phyloP scores from a whole-genome alignment of 2,888 invertebrate species.

The Chrysolina americana region DNA sequence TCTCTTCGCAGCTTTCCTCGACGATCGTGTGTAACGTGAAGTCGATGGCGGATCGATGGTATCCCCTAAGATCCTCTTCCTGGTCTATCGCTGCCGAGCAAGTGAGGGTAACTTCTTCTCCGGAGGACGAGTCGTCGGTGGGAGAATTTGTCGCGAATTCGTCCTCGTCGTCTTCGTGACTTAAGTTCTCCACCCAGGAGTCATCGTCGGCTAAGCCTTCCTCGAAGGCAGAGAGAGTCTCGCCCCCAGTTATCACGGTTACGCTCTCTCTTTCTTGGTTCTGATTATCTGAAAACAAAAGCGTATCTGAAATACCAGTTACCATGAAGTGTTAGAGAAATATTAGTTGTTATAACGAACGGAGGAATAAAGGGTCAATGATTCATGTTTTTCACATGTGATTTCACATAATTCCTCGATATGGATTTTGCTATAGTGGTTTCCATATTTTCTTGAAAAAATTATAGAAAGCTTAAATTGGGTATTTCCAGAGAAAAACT shows the following conservation, averaged over 20 bases:
- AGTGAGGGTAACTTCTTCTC: conserved; percentile 76
- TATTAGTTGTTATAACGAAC: conserved; percentile 1
- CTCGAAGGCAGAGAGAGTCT: conserved; percentile 83
- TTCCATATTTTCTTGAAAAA: too few relatives aligned
- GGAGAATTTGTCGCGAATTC: conserved; percentile 73
- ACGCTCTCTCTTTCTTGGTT: conserved; percentile 71
- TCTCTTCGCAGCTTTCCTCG: conserved; percentile 95
- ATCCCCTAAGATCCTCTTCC: conserved; percentile 87
- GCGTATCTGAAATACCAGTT: conserved; percentile 46
- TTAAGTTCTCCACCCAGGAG: conserved; percentile 92
- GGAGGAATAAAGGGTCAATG: conserved; percentile 6
- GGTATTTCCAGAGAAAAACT: too few relatives aligned
- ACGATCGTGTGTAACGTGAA: conserved; percentile 94
- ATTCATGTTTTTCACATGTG: not conserved
- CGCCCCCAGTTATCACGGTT: conserved; percentile 79
- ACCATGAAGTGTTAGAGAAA: conserved; percentile 29
- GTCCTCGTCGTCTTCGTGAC: conserved; percentile 81
- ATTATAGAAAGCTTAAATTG: too few relatives aligned
- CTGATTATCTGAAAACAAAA: conserved; percentile 59
- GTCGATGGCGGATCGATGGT: conserved; percentile 86
- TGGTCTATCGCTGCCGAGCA: conserved; percentile 76
- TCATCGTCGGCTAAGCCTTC: conserved; percentile 92
- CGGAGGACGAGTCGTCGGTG: conserved; percentile 78
- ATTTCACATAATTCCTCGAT: not conserved
- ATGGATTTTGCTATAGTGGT: not conserved